phyloP scores from a whole-genome alignment of 2,888 invertebrate genomes.

The Agonopterix heracliana region DNA sequence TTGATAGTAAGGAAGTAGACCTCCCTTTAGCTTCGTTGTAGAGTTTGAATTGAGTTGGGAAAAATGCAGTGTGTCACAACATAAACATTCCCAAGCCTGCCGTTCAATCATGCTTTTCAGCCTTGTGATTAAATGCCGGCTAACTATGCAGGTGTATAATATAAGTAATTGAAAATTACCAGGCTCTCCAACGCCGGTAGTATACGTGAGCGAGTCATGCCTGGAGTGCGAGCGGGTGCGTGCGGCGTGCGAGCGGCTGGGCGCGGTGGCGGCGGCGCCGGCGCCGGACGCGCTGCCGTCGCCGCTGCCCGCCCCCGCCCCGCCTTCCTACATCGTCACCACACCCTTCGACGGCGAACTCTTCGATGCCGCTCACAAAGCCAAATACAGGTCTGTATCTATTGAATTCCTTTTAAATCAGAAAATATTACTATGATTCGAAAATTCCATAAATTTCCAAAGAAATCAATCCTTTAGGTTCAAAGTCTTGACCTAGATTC shows the following conservation, averaged over 20 bases:
- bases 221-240: constrained; percentile 69
- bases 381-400: constrained; percentile 59
- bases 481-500: too few relatives aligned
- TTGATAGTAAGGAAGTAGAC: too few relatives aligned
- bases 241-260: constrained; percentile 67
- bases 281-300: constrained; percentile 53
- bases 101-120: too few relatives aligned
- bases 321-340: constrained; percentile 77
- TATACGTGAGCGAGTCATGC: constrained; percentile 66
- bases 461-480: too few relatives aligned
- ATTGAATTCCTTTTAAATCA: not conserved
- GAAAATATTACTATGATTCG: not conserved
- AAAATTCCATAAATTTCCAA: not conserved
- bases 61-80: too few relatives aligned
- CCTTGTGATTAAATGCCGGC: too few relatives aligned
- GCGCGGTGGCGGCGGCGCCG: constrained; percentile 59
- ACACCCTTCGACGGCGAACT: constrained; percentile 84
- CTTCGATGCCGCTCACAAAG: constrained; percentile 80
- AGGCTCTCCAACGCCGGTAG: constrained; percentile 61
- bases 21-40: too few relatives aligned
- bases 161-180: not conserved
- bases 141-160: too few relatives aligned
- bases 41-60: too few relatives aligned
- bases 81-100: too few relatives aligned
- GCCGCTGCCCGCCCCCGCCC: constrained; percentile 49